Evolutionary conservation across 2,113 vertebrate genomes (phyloP).

Genomic region (Setophaga coronata): DNA sequence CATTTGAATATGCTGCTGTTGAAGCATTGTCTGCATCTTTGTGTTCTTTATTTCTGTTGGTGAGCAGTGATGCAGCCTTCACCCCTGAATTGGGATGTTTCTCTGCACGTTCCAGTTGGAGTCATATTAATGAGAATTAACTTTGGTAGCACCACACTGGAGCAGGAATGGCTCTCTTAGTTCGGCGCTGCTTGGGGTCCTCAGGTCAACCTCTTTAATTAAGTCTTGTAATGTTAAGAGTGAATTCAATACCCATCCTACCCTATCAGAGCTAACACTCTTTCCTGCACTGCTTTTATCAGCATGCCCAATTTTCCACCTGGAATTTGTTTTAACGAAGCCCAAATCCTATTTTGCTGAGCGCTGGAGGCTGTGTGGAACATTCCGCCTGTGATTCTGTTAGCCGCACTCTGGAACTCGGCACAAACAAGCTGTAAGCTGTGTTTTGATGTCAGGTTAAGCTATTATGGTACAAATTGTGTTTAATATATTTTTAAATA

Average conservation of each 20-base stretch:
- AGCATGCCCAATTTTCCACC: slow-evolving; percentile 66
- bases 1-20: rapidly evolving
- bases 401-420: neutral
- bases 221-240: slow-evolving; percentile 62
- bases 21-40: neutral
- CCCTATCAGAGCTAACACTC: slow-evolving; percentile 61
- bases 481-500: slow-evolving; percentile 78
- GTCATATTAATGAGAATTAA: slow-evolving; percentile 39
- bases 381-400: slow-evolving; percentile 23
- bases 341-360: slow-evolving; percentile 60
- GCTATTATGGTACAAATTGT: slow-evolving; percentile 74
- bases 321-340: slow-evolving; percentile 68
- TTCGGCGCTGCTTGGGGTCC: slow-evolving; percentile 48
- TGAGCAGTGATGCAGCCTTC: neutral
- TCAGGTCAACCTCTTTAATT: slow-evolving; percentile 71
- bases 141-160: neutral
- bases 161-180: slow-evolving; percentile 27
- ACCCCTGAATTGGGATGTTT: neutral
- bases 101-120: neutral
- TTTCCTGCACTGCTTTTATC: slow-evolving; percentile 65
- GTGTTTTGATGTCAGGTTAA: slow-evolving; percentile 66
- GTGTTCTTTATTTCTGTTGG: neutral
- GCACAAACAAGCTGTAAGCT: slow-evolving; percentile 60
- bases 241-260: slow-evolving; percentile 64
- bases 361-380: slow-evolving; percentile 44